These are phyloP conservation scores for Drosophila ercepeae DNA, from an alignment of 1,140 invertebrate genomes.

Conservation along the genomic window DNA sequence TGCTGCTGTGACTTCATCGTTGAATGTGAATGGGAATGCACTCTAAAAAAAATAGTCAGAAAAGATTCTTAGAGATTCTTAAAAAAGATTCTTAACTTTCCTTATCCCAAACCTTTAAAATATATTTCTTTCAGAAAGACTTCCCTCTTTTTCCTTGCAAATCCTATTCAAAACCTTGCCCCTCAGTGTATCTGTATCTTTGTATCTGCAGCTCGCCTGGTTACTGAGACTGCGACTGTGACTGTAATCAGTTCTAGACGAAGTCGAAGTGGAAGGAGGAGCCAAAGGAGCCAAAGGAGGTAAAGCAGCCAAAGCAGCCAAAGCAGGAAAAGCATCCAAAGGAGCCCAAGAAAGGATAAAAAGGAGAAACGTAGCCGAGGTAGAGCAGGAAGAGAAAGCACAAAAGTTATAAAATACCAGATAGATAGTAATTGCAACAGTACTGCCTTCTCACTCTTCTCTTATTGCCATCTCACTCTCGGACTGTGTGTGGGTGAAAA, in stretches of 20 bases:
- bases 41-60: too few relatives aligned
- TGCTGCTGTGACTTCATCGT: conserved; percentile 26
- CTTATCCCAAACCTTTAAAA: too few relatives aligned
- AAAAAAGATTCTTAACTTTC: too few relatives aligned
- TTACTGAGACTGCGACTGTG: neutral
- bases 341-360: neutral
- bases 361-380: conserved; percentile 5
- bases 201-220: neutral
- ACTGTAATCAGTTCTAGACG: neutral
- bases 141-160: too few relatives aligned
- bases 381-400: conserved; percentile 36
- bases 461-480: too few relatives aligned
- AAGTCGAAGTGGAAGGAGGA: neutral
- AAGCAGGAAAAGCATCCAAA: conserved; percentile 10
- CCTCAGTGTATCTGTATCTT: neutral
- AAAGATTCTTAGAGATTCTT: too few relatives aligned
- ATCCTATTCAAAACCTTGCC: too few relatives aligned
- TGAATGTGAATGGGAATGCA: conserved; percentile 13
- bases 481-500: conserved; percentile 55
- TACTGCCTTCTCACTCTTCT: conserved; percentile 14
- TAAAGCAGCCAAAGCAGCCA: neutral
- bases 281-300: neutral
- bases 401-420: conserved; percentile 81
- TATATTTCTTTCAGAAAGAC: too few relatives aligned
- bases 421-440: conserved; percentile 77